Base-by-base conservation (phyloP, 2,888 invertebrate genomes). In the Oxyteleia sp. region DNA sequence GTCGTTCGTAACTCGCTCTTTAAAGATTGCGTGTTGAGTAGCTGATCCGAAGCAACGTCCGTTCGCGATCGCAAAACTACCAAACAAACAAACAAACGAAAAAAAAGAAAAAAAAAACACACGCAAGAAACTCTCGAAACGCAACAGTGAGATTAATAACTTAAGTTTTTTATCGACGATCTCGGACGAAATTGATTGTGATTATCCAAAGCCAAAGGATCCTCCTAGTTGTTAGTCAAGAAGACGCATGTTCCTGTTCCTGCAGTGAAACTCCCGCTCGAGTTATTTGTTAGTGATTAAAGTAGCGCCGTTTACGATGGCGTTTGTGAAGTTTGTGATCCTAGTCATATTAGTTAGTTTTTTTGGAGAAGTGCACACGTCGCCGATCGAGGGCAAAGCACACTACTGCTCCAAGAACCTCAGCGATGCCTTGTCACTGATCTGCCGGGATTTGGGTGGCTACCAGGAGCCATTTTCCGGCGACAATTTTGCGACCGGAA, bases 381-480 rank as follows among this genome's bases (percentile, higher is more conserved):
- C 69, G 4, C 81, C 81, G 26, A 41, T 69, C 35, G 69, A 69
- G 51, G 83, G 47, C 49, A 85, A 74, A 66, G 75, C 61, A 66
- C 66, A 71, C 23, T 86, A 26, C 13, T 93, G 93, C 86, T 93
- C 93, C 4, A 90, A 84, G 51, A 88, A 84, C 18, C 86, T 93
- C 18, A 92, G 92, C 89, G 91, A 93, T 51, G 91, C 93, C 0
- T 45, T 93, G 15, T 84, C 88, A 32, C 84, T 92, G n/a, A 84
- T 91, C 10, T 93, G 93, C 71, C 84, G 85, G 26, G 90, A 88
- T 5, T 86, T 90, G 4, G 93, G 92, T 2, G 93, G 92, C 5
- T 92, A 91, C 71, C 91, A 92, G 84, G 91, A 91, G 45, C 92
- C 92, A 0, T 91, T 90, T 47, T 86, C 88, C 32, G 90, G 91